Base-by-base conservation (phyloP, 1,140 invertebrate genomes). In the Drosophila tropicalis region DNA sequence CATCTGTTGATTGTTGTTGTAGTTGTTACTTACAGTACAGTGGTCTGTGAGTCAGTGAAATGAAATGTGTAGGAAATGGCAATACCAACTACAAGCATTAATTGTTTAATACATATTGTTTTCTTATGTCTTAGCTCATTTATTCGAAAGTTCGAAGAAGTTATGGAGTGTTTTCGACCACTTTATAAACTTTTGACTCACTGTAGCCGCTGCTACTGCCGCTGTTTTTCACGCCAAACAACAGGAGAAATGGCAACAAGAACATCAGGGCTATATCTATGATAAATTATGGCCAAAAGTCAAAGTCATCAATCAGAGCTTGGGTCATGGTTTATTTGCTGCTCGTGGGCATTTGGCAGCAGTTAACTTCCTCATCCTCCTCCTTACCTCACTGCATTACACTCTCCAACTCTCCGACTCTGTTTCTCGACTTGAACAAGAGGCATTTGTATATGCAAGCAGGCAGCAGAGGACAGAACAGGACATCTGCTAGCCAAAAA, bases 241-340 rank as follows among this genome's bases (percentile, higher is more conserved):
- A 74, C 75, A 71, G 32, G 67, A 56, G 22, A 69, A 71, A 66
- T 29, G 58, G 25, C 63, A 68, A 54, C 58, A 54, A 32, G 44
- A 72, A 62, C 47, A 54, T 25, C 44, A 67, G 62, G 44, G 69
- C 72, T 87, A 77, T 83, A 89, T 87, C 79, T 89, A 89, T 87
- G 84, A 87, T 87, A 87, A 89, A 87, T 87, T 74, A 87, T 89
- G 76, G 84, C 80, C 84, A 87, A 89, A 87, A 87, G 80, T 87
- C 84, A 87, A 87, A 89, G 84, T 78, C 84, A 87, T 87, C 84
- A 87, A 87, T 87, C 84, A 87, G 84, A 62, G 70, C 44, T 58
- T 58, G 56, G 40, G 58, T 72, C 84, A 83, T 87, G 83, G 77
- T 87, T 83, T 89, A 87, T 87, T 83, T 89, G 84, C 72, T 62